Evolutionary conservation across 2,797 vertebrate genomes (phyloP).

Genomic region (Denticeps clupeoides): DNA sequence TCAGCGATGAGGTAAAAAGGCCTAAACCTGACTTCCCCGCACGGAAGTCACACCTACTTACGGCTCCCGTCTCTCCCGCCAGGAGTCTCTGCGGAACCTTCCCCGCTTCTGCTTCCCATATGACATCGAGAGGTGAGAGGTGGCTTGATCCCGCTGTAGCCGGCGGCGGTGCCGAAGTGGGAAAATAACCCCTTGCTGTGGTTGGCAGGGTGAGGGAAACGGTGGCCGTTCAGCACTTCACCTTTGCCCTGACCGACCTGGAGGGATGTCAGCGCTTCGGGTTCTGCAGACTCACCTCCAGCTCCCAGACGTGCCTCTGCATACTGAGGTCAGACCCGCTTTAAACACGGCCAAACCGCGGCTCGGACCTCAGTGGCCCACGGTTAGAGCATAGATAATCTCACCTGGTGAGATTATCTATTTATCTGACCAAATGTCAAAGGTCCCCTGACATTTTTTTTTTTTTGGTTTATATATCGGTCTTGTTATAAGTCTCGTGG

Average conservation of each 20-base stretch:
- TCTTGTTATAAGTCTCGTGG: too few species aligned
- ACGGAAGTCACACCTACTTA: background rate
- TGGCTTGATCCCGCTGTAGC: too few species aligned
- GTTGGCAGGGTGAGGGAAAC: conserved; percentile 55
- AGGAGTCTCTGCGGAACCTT: conserved; percentile 67
- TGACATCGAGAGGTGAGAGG: conserved; percentile 70
- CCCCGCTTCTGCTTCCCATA: conserved; percentile 84
- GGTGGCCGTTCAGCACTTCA: conserved; percentile 73
- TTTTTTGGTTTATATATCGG: too few species aligned
- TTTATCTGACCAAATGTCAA: too few species aligned
- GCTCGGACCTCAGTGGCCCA: too few species aligned
- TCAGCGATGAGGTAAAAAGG: conserved; percentile 65
- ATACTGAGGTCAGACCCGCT: conserved; percentile 67
- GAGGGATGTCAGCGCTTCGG: conserved; percentile 77
- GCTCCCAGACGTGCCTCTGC: conserved; percentile 68
- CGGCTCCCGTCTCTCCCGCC: background rate
- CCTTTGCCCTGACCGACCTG: conserved; percentile 76
- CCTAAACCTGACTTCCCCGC: background rate
- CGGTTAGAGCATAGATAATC: too few species aligned
- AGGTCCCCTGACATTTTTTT: too few species aligned
- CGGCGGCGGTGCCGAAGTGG: too few species aligned
- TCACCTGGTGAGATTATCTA: too few species aligned
- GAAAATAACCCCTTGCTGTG: too few species aligned
- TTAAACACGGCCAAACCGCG: too few species aligned
- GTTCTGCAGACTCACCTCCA: conserved; percentile 73